phyloP scores from a whole-genome alignment of 1,140 invertebrate species.

The Calliopsis andreniformis region DNA sequence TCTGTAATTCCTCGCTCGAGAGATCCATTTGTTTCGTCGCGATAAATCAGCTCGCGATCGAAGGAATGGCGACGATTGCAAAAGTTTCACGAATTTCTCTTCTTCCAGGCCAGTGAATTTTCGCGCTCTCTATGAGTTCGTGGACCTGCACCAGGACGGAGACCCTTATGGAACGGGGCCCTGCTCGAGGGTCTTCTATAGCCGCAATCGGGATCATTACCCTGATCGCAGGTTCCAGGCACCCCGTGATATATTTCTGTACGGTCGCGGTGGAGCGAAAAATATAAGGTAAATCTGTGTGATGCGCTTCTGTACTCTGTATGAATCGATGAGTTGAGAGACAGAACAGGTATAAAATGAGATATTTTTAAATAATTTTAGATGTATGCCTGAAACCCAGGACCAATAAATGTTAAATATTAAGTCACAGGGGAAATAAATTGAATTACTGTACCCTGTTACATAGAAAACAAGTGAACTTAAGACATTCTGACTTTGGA shows the following conservation, averaged over 20 bases:
- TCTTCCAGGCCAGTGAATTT: slow-evolving; percentile 89
- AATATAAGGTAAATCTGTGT: slow-evolving; percentile 91
- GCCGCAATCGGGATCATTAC: slow-evolving; percentile 82
- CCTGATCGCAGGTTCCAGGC: slow-evolving; percentile 85
- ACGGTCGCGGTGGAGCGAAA: slow-evolving; percentile 90
- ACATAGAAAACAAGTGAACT: too few species aligned
- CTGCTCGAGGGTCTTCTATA: slow-evolving; percentile 87
- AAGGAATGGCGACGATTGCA: too few species aligned
- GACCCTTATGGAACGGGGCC: slow-evolving; percentile 86
- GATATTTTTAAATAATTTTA: too few species aligned
- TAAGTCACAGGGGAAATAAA: too few species aligned
- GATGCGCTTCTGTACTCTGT: background rate
- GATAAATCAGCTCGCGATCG: too few species aligned
- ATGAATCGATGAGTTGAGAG: too few species aligned
- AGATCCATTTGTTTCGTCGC: background rate
- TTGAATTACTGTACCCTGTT: too few species aligned
- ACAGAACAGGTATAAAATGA: too few species aligned
- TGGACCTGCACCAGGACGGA: slow-evolving; percentile 92
- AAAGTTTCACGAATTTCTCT: too few species aligned
- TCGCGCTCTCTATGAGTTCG: slow-evolving; percentile 93
- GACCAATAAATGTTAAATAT: too few species aligned
- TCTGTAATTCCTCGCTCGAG: background rate
- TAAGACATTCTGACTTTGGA: too few species aligned
- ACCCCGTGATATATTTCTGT: slow-evolving; percentile 91
- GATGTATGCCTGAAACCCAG: too few species aligned